Percentiles rank a stretch among this genome's conserved stretches.
Conservation (phyloP, 1,140 invertebrate genomes). For the Drosophila carrolli region DNA sequence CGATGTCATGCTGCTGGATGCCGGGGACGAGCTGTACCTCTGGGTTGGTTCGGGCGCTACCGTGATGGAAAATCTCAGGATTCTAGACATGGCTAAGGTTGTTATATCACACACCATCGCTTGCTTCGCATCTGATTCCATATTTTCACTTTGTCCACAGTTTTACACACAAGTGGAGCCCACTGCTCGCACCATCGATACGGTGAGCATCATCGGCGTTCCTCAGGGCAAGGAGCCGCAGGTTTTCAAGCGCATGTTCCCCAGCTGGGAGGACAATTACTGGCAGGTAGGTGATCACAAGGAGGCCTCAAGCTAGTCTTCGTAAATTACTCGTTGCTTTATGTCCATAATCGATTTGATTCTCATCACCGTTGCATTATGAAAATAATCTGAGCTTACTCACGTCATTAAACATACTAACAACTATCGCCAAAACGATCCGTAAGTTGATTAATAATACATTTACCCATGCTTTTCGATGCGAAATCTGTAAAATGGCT, state of each 20-base stretch:
- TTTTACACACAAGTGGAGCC: conserved; percentile 87
- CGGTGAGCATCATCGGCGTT: conserved; percentile 87
- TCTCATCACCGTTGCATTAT: conserved; percentile 7
- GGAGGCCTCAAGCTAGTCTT: background rate
- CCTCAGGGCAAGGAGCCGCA: conserved; percentile 89
- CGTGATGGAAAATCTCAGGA: conserved; percentile 87
- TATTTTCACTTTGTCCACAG: conserved; percentile 78
- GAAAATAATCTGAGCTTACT: conserved; percentile 1
- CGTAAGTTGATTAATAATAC: conserved; percentile 51
- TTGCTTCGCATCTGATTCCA: background rate
- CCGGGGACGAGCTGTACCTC: conserved; percentile 90
- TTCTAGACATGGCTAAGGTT: conserved; percentile 79
- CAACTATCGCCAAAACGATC: conserved; percentile 10
- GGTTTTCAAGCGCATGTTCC: conserved; percentile 89
- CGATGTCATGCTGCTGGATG: conserved; percentile 91
- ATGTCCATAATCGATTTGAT: conserved; percentile 13
- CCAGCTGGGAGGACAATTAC: conserved; percentile 88
- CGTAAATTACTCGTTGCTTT: conserved; percentile 9
- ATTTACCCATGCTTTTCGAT: conserved; percentile 10
- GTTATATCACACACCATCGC: background rate
- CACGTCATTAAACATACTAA: conserved; percentile 25
- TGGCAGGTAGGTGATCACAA: conserved; percentile 86
- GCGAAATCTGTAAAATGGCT: too few species aligned
- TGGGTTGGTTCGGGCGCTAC: conserved; percentile 91
- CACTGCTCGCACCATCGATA: conserved; percentile 86